Percentiles rank a stretch among this genome's conserved stretches.
phyloP scores from a whole-genome alignment of 2,113 vertebrate species.

The Ursus arctos region DNA sequence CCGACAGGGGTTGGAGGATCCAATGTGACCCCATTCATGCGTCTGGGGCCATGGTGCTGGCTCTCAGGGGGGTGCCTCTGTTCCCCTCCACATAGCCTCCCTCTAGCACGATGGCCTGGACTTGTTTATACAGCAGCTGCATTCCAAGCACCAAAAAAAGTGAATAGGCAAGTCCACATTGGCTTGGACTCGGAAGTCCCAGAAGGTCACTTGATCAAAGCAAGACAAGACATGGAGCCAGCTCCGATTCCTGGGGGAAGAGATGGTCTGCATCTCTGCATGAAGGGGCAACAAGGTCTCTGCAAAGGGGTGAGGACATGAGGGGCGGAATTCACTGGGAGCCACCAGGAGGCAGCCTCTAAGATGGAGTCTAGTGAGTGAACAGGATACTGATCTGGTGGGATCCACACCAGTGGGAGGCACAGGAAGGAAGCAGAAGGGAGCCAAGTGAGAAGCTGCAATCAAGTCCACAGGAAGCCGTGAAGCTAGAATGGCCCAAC shows the following conservation, averaged over 20 bases:
- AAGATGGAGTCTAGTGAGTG: neutral
- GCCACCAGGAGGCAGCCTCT: neutral
- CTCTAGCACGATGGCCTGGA: neutral
- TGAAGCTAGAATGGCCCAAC: neutral
- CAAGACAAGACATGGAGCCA: neutral
- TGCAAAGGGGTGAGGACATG: neutral
- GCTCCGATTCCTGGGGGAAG: too few relatives aligned
- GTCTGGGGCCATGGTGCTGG: neutral
- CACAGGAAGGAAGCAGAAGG: neutral
- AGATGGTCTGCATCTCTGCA: neutral
- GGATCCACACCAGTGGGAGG: neutral
- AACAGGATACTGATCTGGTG: neutral
- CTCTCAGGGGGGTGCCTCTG: neutral
- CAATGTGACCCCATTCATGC: neutral
- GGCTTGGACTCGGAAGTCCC: neutral
- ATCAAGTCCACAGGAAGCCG: neutral
- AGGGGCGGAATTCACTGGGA: neutral
- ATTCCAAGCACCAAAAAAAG: neutral
- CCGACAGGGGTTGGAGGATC: accelerated
- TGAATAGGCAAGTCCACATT: neutral
- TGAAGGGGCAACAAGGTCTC: neutral
- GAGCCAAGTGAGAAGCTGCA: neutral
- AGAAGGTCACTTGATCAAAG: neutral
- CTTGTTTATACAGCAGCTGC: neutral
- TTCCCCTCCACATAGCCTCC: neutral